A percentile compares a stretch with the other conserved stretches of the same genome.
Evolutionary conservation across 2,797 vertebrate species (phyloP).

Genomic region (Mycteria americana): DNA sequence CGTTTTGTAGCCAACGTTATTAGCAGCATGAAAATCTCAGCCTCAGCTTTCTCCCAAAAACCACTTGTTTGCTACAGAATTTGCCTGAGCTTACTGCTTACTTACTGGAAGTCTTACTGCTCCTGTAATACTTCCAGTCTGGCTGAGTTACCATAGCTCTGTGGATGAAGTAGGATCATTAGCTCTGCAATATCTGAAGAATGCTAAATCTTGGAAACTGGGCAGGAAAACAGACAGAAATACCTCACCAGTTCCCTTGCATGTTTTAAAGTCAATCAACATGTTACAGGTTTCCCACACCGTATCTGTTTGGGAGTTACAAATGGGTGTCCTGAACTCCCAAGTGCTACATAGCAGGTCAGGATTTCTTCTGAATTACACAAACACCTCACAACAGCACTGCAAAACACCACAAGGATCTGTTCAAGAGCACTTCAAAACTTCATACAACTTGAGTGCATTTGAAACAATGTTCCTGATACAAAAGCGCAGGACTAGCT

Average conservation of each 20-base stretch:
- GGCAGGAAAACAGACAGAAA: background rate
- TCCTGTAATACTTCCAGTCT: accelerated
- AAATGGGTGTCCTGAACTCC: background rate
- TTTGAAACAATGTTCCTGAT: background rate
- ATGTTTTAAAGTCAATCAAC: background rate
- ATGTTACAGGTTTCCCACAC: background rate
- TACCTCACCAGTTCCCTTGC: background rate
- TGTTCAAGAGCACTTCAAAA: background rate
- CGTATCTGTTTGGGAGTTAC: background rate
- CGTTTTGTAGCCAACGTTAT: background rate
- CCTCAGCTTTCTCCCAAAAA: background rate
- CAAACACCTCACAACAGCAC: background rate
- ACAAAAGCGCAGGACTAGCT: background rate
- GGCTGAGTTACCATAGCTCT: background rate
- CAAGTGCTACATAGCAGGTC: accelerated
- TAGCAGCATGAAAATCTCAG: background rate
- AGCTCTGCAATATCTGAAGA: background rate
- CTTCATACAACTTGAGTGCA: background rate
- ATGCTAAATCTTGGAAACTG: background rate
- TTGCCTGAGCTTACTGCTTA: background rate
- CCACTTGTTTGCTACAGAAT: background rate
- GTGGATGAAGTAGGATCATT: background rate
- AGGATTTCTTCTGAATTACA: background rate
- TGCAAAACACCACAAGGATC: background rate
- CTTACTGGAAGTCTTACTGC: background rate